Percentiles rank a stretch among this genome's conserved stretches.
Evolutionary conservation across 2,797 vertebrate species (phyloP).

Genomic region (Pelobates cultripes): DNA sequence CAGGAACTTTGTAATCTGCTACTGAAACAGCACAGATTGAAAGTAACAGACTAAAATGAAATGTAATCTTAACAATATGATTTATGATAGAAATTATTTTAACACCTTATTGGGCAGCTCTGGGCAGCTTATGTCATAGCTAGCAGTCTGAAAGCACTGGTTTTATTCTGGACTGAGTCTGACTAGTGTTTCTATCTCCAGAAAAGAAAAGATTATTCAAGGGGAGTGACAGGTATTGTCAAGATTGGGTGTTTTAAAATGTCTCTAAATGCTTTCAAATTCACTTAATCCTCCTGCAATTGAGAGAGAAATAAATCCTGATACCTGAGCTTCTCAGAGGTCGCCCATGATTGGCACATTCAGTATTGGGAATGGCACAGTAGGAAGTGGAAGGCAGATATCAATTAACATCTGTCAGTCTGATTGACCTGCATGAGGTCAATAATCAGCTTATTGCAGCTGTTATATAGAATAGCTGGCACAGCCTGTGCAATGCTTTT

Average conservation of each 20-base stretch:
- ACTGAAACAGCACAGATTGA: too few species aligned
- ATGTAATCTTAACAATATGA: too few species aligned
- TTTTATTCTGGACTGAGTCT: too few species aligned
- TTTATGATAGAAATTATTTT: too few species aligned
- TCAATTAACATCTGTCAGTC: slow-evolving; percentile 1
- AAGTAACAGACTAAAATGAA: too few species aligned
- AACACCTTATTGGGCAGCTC: background rate
- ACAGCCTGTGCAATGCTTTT: background rate
- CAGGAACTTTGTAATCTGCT: too few species aligned
- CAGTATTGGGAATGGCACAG: background rate
- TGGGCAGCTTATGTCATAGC: background rate
- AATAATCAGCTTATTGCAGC: background rate
- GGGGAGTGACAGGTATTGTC: background rate
- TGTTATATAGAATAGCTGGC: background rate
- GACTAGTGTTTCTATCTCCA: background rate
- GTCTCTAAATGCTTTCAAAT: slow-evolving; percentile 2
- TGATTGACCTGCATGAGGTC: background rate
- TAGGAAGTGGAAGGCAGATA: background rate
- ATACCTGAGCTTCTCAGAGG: background rate
- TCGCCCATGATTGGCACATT: background rate
- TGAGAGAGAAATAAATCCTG: background rate
- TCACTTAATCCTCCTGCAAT: background rate
- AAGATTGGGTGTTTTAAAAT: background rate
- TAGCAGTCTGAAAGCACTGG: too few species aligned
- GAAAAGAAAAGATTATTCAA: background rate